Conservation (phyloP, 1,140 invertebrate genomes). For the Trichogramma pretiosum region DNA sequence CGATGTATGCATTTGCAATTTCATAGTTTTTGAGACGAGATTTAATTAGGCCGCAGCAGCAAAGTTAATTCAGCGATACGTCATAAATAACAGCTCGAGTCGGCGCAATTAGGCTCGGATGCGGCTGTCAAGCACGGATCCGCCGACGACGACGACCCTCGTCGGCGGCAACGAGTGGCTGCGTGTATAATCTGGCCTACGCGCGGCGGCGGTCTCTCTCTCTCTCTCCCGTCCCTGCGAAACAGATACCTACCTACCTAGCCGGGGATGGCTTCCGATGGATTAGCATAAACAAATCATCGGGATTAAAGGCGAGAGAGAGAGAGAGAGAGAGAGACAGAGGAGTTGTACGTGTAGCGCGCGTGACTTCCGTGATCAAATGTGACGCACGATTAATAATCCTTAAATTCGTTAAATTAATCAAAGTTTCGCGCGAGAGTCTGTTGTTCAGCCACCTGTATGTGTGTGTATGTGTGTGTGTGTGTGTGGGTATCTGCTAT, state of each 20-base stretch:
- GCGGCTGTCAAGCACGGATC: neutral
- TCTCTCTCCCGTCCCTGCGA: no score
- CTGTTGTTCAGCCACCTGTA: no score
- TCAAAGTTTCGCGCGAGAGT: constrained; percentile 4
- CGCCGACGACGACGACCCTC: neutral
- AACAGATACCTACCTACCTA: no score
- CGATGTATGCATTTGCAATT: neutral
- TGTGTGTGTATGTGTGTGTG: no score
- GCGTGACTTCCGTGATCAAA: no score
- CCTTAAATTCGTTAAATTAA: constrained; percentile 23
- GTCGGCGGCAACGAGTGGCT: neutral
- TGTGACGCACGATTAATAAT: constrained; percentile 45
- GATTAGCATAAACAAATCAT: constrained; percentile 45
- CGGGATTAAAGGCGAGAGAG: constrained; percentile 32
- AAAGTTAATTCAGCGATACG: constrained; percentile 11
- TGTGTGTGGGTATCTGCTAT: no score
- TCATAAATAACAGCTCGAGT: constrained; percentile 16
- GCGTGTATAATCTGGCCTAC: no score
- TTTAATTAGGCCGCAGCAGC: constrained; percentile 21
- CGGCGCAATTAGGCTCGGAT: constrained; percentile 9
- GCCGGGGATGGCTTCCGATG: constrained; percentile 14
- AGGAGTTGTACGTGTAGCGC: no score
- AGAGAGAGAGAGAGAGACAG: no score
- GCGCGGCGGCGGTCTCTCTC: no score
- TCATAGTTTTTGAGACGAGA: neutral